phyloP scores from a whole-genome alignment of 2,797 vertebrate species.

The Propithecus perrieri region DNA sequence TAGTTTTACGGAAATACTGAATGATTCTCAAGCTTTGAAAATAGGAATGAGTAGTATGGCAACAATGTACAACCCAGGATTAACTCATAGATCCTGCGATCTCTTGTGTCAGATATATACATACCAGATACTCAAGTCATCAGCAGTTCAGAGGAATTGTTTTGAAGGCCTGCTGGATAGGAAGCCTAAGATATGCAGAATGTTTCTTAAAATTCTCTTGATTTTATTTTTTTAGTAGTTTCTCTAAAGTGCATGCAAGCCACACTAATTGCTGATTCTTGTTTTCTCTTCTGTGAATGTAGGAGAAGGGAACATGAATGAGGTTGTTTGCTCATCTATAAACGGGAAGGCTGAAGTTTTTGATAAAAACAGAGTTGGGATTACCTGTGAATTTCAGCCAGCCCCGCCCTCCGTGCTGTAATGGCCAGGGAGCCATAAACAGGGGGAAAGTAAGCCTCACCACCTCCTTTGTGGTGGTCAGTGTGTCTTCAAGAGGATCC shows the following conservation, averaged over 20 bases:
- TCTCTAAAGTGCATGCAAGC: background rate
- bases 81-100: background rate
- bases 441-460: background rate
- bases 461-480: background rate
- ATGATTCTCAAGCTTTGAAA: background rate
- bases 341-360: background rate
- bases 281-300: background rate
- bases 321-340: background rate
- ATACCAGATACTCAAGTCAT: background rate
- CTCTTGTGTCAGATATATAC: background rate
- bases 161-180: background rate
- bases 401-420: rapidly evolving
- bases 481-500: background rate
- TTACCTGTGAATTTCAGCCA: background rate
- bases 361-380: background rate
- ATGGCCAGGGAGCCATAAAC: background rate
- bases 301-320: background rate
- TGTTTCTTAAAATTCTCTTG: background rate
- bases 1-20: background rate
- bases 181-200: background rate
- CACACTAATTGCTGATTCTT: background rate
- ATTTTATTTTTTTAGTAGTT: background rate
- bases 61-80: background rate
- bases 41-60: background rate
- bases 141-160: background rate